Evolutionary conservation across 2,797 vertebrate species (phyloP).

Genomic region (Gambusia yucatana): DNA sequence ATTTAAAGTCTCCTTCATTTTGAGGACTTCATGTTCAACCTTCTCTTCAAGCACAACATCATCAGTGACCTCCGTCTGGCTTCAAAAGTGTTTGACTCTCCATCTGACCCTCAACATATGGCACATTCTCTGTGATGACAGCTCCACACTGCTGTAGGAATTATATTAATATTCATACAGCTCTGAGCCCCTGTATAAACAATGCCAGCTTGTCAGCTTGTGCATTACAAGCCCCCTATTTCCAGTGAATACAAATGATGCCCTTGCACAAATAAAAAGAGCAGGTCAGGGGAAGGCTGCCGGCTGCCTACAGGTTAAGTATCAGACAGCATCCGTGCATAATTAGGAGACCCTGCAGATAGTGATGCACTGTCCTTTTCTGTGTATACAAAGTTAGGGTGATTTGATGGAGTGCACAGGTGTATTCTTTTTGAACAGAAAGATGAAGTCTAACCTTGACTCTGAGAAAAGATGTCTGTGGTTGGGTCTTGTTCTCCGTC

Average conservation of each 20-base stretch:
- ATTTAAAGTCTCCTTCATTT: slow-evolving; percentile 20
- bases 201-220: slow-evolving; percentile 66
- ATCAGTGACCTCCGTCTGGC: slow-evolving; percentile 64
- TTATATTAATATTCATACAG: slow-evolving; percentile 76
- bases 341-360: slow-evolving; percentile 53
- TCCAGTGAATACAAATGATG: slow-evolving; percentile 75
- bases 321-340: slow-evolving; percentile 56
- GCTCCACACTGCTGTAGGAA: slow-evolving; percentile 50
- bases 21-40: slow-evolving; percentile 17
- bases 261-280: slow-evolving; percentile 67
- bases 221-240: slow-evolving; percentile 47
- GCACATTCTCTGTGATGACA: slow-evolving; percentile 53
- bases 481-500: slow-evolving; percentile 72
- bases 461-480: slow-evolving; percentile 84
- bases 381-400: not conserved
- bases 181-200: slow-evolving; percentile 61
- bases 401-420: slow-evolving; percentile 1
- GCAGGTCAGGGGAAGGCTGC: slow-evolving; percentile 62
- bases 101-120: slow-evolving; percentile 57
- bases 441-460: slow-evolving; percentile 81
- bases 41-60: slow-evolving; percentile 48
- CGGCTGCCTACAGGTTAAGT: slow-evolving; percentile 61
- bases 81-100: slow-evolving; percentile 41
- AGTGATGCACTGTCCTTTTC: slow-evolving; percentile 9
- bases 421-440: not conserved